phyloP scores from a whole-genome alignment of 2,797 vertebrate genomes.

The Siniperca scherzeri region DNA sequence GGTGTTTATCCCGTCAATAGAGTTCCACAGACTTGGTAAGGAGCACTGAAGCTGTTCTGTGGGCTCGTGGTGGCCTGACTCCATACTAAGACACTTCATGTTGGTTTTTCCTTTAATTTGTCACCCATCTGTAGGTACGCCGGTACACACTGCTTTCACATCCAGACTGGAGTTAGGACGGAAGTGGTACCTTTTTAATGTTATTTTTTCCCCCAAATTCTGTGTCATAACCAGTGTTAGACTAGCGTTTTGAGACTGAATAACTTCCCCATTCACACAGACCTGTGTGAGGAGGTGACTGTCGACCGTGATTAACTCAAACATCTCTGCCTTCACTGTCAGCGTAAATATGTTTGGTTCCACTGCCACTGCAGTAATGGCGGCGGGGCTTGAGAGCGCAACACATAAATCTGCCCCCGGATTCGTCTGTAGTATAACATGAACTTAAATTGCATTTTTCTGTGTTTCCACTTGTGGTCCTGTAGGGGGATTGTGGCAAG shows the following conservation, averaged over 20 bases:
- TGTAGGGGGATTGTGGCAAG: slow-evolving; percentile 97
- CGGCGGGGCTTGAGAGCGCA: accelerated
- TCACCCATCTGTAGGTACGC: no score
- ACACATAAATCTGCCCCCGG: neutral
- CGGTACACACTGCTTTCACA: neutral
- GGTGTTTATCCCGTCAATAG: no score
- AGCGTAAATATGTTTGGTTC: neutral
- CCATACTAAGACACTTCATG: no score
- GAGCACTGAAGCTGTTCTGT: no score
- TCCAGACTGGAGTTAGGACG: neutral
- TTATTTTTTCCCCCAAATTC: neutral
- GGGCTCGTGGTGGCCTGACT: no score
- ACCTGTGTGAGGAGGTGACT: neutral
- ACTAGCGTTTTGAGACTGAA: neutral
- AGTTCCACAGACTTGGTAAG: no score
- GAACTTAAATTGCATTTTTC: neutral
- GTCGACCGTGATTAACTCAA: neutral
- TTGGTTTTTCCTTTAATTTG: no score
- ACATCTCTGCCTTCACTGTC: neutral
- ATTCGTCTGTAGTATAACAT: neutral
- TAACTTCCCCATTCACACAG: neutral
- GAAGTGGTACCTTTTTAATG: neutral
- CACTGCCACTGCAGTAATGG: neutral
- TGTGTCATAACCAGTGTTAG: neutral
- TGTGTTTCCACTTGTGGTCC: slow-evolving; percentile 52